Percentiles rank a stretch among this genome's conserved stretches.
These are phyloP conservation scores for Drepana falcataria DNA, from an alignment of 2,888 invertebrate genomes.

Conservation along the genomic window DNA sequence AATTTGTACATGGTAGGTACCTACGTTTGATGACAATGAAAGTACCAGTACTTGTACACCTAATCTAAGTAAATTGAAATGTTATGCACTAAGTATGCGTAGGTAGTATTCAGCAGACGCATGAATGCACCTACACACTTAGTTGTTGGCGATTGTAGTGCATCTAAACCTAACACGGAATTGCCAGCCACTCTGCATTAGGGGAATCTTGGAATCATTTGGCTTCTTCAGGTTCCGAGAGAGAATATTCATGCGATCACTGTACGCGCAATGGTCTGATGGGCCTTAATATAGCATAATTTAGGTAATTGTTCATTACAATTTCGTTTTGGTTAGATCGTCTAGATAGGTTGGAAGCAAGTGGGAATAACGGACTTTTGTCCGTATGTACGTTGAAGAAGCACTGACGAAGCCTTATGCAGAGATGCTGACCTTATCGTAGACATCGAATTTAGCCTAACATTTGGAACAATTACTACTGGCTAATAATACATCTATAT, in stretches of 20 bases:
- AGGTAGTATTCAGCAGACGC: conserved; percentile 52
- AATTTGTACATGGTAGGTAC: conserved; percentile 58
- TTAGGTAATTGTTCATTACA: not conserved
- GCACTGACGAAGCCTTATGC: conserved; percentile 19
- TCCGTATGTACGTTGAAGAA: not conserved
- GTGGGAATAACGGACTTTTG: too few species aligned
- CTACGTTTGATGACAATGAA: conserved; percentile 39
- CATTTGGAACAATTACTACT: conserved; percentile 77
- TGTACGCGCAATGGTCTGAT: too few species aligned
- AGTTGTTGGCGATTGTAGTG: conserved; percentile 59
- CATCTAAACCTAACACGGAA: conserved; percentile 49
- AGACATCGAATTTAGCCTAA: conserved; percentile 67
- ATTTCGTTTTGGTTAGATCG: not conserved
- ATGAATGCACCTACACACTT: conserved; percentile 43
- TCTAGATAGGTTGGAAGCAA: too few species aligned
- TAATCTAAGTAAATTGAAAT: conserved; percentile 65
- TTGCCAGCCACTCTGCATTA: conserved; percentile 18
- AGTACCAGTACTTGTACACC: conserved; percentile 49
- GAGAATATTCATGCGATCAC: too few species aligned
- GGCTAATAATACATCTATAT: conserved; percentile 73
- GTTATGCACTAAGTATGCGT: conserved; percentile 61
- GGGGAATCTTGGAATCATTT: not conserved
- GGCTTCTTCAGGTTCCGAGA: too few species aligned
- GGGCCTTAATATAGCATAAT: too few species aligned
- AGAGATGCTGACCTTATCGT: conserved; percentile 45